Conservation (phyloP, 2,888 invertebrate species). For the Ligdia adustata region DNA sequence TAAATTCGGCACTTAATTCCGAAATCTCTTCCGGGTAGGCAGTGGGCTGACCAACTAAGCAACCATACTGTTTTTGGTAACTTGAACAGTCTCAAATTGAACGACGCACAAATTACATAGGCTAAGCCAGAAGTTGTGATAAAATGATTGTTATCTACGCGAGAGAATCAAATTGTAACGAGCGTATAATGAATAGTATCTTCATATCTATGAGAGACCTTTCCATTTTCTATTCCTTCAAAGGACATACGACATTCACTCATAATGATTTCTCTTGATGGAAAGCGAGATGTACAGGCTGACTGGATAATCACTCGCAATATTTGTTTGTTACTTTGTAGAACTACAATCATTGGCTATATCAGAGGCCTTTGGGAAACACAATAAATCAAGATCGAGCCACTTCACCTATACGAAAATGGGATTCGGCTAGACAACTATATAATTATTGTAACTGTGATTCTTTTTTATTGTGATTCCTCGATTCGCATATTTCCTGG, state of each 20-base stretch:
- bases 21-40: slow-evolving; percentile 56
- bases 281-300: too few relatives aligned
- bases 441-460: too few relatives aligned
- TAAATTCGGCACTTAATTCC: slow-evolving; percentile 46
- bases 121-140: slow-evolving; percentile 2
- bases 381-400: too few relatives aligned
- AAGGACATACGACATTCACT: not conserved
- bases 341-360: too few relatives aligned
- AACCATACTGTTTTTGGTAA: slow-evolving; percentile 62
- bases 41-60: slow-evolving; percentile 58
- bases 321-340: too few relatives aligned
- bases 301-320: too few relatives aligned
- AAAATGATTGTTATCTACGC: slow-evolving; percentile 2
- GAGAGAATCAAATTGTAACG: slow-evolving; percentile 1
- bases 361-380: too few relatives aligned
- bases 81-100: slow-evolving; percentile 43
- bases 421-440: too few relatives aligned
- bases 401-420: too few relatives aligned
- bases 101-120: slow-evolving; percentile 19
- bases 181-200: not conserved
- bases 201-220: not conserved
- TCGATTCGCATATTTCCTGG: too few relatives aligned
- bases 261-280: slow-evolving; percentile 1
- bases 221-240: slow-evolving; percentile 2
- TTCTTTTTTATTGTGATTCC: too few relatives aligned